Evolutionary conservation across 2,113 vertebrate genomes (phyloP).

Genomic region (Notarius lentiginosus): DNA sequence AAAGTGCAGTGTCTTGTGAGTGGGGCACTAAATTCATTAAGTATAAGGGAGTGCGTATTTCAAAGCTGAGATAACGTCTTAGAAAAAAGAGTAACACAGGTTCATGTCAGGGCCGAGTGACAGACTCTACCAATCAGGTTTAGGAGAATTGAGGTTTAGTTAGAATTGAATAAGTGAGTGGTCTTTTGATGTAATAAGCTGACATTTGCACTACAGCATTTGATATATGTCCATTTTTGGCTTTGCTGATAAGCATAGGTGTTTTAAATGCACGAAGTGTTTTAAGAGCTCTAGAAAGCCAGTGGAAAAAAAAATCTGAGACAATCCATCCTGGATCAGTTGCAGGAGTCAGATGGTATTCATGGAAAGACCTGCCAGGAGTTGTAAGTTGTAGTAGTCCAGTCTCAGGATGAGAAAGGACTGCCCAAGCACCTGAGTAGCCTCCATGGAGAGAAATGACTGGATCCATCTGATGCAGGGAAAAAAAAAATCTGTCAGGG

Average conservation of each 20-base stretch:
- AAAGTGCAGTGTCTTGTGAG: constrained; percentile 3
- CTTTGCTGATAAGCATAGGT: not conserved
- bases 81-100: constrained; percentile 3
- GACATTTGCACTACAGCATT: not conserved
- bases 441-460: not conserved
- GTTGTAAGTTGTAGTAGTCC: not conserved
- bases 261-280: not conserved
- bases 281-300: not conserved
- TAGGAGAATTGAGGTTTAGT: constrained; percentile 15
- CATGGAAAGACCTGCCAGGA: not conserved
- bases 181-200: constrained; percentile 14
- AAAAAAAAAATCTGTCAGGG: not conserved
- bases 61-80: constrained; percentile 37
- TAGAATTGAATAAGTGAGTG: not conserved
- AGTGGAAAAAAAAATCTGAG: not conserved
- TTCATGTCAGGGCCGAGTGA: constrained; percentile 46
- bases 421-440: not conserved
- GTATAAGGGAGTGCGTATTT: constrained; percentile 20
- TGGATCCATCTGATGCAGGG: not conserved
- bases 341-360: not conserved
- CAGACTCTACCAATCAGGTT: not conserved
- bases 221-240: not conserved
- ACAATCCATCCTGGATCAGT: not conserved
- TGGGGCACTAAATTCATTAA: constrained; percentile 18
- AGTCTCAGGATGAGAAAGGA: not conserved